These are phyloP conservation scores for Coboldia fuscipes DNA, from an alignment of 1,140 invertebrate genomes.

Conservation along the genomic window DNA sequence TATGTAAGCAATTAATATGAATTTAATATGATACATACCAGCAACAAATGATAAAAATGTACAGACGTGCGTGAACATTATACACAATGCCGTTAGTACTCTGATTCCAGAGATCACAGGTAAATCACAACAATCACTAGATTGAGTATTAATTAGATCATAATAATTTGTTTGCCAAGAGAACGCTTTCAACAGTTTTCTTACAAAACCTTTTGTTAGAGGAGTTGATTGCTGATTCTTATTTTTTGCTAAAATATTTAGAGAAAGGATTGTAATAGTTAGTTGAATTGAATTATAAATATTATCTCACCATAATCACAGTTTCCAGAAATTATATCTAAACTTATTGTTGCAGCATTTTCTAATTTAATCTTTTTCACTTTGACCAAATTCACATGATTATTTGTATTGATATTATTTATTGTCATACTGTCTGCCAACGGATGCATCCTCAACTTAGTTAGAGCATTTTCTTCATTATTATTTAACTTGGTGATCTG, in stretches of 20 bases:
- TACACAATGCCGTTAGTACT: neutral
- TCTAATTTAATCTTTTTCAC: neutral
- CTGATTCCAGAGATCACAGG: neutral
- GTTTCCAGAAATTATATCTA: neutral
- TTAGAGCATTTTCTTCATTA: neutral
- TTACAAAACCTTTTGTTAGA: neutral
- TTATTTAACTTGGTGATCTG: neutral
- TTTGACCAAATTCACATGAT: neutral
- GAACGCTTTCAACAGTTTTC: neutral
- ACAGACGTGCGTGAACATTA: neutral
- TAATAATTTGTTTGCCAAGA: neutral
- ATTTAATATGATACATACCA: neutral
- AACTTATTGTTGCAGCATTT: neutral
- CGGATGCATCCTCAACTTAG: neutral
- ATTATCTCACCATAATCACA: conserved; percentile 1
- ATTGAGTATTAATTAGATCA: neutral
- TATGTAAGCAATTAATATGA: neutral
- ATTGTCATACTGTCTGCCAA: neutral
- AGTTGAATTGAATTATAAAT: too few relatives aligned
- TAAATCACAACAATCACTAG: neutral
- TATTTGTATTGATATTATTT: conserved; percentile 1
- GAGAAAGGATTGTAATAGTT: too few relatives aligned
- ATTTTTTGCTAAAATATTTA: too few relatives aligned
- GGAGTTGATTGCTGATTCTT: too few relatives aligned
- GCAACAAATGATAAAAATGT: neutral